Conservation (phyloP, 2,113 vertebrate genomes). For the Gracilinanus agilis region DNA sequence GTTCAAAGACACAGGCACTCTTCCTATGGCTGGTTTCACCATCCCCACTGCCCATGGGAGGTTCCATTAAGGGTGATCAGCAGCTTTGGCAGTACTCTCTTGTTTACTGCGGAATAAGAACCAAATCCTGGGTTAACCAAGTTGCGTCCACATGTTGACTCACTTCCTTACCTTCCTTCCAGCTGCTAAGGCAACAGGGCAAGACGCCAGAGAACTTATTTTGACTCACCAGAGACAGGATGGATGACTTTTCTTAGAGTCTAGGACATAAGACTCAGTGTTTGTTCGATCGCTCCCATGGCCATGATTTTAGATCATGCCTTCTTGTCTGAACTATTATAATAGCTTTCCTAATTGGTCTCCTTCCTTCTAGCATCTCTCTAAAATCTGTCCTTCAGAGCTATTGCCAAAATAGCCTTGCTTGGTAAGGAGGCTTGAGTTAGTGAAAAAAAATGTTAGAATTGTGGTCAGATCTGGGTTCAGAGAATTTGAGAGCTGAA, state of each 20-base stretch:
- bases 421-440: background rate
- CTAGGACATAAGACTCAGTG: background rate
- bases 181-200: background rate
- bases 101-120: slow-evolving; percentile 25
- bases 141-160: slow-evolving; percentile 1
- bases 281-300: background rate
- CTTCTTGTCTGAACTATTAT: background rate
- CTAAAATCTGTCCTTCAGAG: background rate
- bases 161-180: slow-evolving; percentile 20
- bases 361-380: background rate
- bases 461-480: background rate
- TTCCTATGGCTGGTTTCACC: background rate
- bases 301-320: background rate
- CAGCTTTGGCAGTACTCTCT: slow-evolving; percentile 10
- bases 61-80: background rate
- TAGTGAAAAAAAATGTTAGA: background rate
- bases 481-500: background rate
- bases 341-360: background rate
- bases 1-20: background rate
- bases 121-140: slow-evolving; percentile 46
- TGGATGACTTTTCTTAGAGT: slow-evolving; percentile 13
- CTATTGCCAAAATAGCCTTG: background rate
- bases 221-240: background rate
- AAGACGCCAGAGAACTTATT: slow-evolving; percentile 9
- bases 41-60: background rate